These are phyloP conservation scores for Geococcyx californianus DNA, from an alignment of 2,113 vertebrate species.

Conservation along the genomic window DNA sequence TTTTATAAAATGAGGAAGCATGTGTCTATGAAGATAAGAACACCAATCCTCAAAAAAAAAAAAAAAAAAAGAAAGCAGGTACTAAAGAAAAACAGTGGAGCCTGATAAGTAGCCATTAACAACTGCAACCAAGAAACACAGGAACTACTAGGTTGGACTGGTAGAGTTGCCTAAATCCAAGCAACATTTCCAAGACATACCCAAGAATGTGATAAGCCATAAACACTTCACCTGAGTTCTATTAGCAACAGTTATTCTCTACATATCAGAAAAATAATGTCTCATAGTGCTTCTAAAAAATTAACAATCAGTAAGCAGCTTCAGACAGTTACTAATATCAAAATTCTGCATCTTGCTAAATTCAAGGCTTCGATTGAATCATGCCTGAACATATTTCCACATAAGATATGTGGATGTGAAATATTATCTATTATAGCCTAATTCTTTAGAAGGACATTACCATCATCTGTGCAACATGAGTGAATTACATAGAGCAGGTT, in stretches of 20 bases:
- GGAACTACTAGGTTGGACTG: neutral
- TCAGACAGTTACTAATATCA: neutral
- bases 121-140: neutral
- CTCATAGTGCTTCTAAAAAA: neutral
- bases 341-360: neutral
- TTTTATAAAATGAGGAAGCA: slow-evolving; percentile 2
- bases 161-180: neutral
- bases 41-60: neutral
- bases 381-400: neutral
- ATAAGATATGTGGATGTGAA: neutral
- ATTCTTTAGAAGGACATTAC: neutral
- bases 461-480: neutral
- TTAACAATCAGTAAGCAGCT: neutral
- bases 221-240: neutral
- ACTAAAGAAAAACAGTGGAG: neutral
- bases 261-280: neutral
- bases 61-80: too few relatives aligned
- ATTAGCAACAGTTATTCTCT: neutral
- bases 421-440: neutral
- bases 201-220: neutral
- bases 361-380: neutral
- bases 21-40: slow-evolving; percentile 25
- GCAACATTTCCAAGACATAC: neutral
- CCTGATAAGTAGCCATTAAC: neutral
- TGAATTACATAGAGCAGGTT: too few relatives aligned